These are phyloP conservation scores for Parauchenoglanis punctatus DNA, from an alignment of 2,797 vertebrate species.

Conservation along the genomic window DNA sequence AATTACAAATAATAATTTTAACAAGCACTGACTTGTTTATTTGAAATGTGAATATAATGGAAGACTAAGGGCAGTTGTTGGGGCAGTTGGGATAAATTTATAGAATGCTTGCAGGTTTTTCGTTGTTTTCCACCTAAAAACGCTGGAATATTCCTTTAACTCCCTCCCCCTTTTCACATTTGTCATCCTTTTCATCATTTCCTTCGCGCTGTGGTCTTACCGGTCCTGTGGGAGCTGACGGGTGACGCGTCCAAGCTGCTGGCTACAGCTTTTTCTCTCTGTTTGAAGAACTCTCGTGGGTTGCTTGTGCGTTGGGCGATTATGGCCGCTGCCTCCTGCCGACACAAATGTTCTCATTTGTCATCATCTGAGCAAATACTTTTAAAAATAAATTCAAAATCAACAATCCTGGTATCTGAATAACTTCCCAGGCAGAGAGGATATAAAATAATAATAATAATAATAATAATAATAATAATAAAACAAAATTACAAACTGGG, in stretches of 20 bases:
- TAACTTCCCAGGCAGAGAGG: background rate
- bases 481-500: background rate
- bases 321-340: constrained; percentile 94
- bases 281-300: constrained; percentile 94
- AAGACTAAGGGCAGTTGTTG: background rate
- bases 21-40: background rate
- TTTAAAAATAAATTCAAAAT: background rate
- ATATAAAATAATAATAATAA: background rate
- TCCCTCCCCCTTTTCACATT: background rate
- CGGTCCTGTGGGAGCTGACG: constrained; percentile 84
- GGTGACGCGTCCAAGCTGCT: constrained; percentile 83
- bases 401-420: background rate
- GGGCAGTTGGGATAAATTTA: background rate
- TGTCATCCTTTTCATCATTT: background rate
- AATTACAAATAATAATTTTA: background rate
- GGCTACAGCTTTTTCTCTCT: constrained; percentile 85
- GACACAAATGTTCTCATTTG: background rate
- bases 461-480: background rate
- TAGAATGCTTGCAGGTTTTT: background rate
- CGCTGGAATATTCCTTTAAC: background rate
- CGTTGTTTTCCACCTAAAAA: background rate
- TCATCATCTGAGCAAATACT: background rate
- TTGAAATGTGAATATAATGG: background rate
- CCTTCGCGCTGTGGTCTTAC: constrained; percentile 70
- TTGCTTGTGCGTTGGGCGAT: constrained; percentile 94